Evolutionary conservation across 2,888 invertebrate genomes (phyloP), one percentile per base, ranked within the genome.

Genomic region (Archips crataeganus): DNA sequence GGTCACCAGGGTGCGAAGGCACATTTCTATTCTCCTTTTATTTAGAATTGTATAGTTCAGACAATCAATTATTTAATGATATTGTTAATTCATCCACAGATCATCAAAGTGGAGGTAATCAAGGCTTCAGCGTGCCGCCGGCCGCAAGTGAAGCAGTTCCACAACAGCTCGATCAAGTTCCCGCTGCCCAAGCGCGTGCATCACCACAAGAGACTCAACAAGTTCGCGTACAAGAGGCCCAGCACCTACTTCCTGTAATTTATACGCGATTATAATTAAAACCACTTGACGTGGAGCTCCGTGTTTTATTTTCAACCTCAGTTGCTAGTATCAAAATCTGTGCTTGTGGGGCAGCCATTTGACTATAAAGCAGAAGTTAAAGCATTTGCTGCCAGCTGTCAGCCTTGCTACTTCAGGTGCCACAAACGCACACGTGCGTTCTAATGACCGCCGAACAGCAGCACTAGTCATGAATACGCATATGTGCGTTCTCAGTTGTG

Each of bases 61-160:
- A 23, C 23, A 1, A 23, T 23, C 23, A 23, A 23, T 23, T 23
- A 23, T 23, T 11, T 49, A 4, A 49, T n/a, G 47, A 13, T 49
- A 49, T n/a, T 8, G 9, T 23, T 23, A n/a, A 11, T 54, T 79
- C 80, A 76, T 82, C 87, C 85, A 1, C 96, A 99, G 96, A 99
- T 99, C 85, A 99, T 99, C 90, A 98, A 98, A 95, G 99, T 99
- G 79, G 98, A 99, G 91, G 96, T 97, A 75, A 98, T 99, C 75
- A 96, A 97, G 85, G 98, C 99, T 34, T 94, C 95, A 34, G 98
- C 98, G 82, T 99, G 99, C 87, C 96, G 99, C 84, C 96, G 99
- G 85, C 97, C 98, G 39, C 97, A 98, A 87, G 97, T 99, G 77
- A 99, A 99, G 95, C 99, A 99, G 94, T 99, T 99, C 97, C 99